Evolutionary conservation across 37 sponge, comb jelly and placozoan genomes (phyloP).

Genomic region (Ephydatia muelleri): DNA sequence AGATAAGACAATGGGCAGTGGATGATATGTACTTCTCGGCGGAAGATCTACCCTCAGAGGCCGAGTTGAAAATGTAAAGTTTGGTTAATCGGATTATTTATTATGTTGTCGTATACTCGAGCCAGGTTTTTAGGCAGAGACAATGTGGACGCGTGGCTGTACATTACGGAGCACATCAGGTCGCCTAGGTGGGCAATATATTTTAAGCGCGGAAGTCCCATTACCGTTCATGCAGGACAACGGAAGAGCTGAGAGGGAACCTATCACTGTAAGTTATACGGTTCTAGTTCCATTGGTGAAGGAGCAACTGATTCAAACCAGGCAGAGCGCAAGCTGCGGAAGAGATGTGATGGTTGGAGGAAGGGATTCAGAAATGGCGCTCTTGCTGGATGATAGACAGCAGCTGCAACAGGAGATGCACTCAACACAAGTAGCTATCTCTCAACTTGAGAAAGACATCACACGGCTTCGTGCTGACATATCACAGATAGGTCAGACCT

Average conservation of each 20-base stretch:
- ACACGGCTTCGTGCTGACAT: conserved; percentile 33
- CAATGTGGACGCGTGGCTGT: conserved; percentile 7
- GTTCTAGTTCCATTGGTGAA: neutral
- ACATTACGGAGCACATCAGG: conserved; percentile 1
- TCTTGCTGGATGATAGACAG: neutral
- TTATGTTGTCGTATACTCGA: neutral
- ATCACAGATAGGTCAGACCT: neutral
- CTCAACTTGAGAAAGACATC: conserved; percentile 31
- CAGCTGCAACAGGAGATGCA: conserved; percentile 21
- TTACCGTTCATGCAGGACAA: neutral
- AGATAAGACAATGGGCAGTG: conserved; percentile 3
- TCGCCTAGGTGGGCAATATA: conserved; percentile 10
- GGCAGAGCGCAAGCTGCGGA: conserved; percentile 12
- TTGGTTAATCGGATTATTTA: neutral
- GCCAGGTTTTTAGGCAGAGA: neutral
- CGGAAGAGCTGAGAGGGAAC: conserved; percentile 14
- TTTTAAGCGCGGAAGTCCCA: neutral
- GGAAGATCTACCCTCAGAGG: neutral
- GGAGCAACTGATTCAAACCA: neutral
- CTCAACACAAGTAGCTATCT: conserved; percentile 38
- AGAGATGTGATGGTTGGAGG: conserved; percentile 3
- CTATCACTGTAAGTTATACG: conserved; percentile 27
- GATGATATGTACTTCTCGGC: neutral
- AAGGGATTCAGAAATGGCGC: neutral
- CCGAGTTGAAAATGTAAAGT: conserved; percentile 28